phyloP scores from a whole-genome alignment of 2,113 vertebrate species.

The Eudorcas thomsonii region DNA sequence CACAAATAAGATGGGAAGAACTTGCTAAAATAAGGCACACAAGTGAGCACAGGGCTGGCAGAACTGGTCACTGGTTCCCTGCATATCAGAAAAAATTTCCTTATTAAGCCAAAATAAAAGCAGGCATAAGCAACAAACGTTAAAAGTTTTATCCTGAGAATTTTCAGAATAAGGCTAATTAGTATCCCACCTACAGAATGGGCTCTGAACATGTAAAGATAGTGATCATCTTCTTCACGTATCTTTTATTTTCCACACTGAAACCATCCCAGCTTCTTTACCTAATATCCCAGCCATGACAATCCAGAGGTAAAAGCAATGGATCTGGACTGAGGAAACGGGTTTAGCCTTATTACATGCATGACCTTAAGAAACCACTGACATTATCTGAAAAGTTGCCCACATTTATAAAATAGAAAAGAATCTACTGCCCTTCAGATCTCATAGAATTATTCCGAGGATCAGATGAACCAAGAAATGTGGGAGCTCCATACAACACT shows the following conservation, averaged over 20 bases:
- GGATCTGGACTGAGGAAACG: neutral
- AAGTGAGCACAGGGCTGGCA: neutral
- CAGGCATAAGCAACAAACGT: neutral
- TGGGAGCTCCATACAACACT: neutral
- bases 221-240: neutral
- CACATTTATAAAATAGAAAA: neutral
- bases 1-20: neutral
- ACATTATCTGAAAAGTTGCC: neutral
- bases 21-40: neutral
- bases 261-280: neutral
- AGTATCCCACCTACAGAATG: neutral
- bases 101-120: conserved; percentile 15
- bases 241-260: neutral
- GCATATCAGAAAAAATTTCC: neutral
- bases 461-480: neutral
- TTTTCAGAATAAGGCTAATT: neutral
- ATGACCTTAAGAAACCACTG: neutral
- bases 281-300: neutral
- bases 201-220: neutral
- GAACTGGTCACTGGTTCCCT: neutral
- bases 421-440: neutral
- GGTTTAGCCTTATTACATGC: neutral
- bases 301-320: neutral
- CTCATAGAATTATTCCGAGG: neutral
- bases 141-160: neutral